A percentile compares a stretch with the other conserved stretches of the same genome.
phyloP scores from a whole-genome alignment of 2,888 invertebrate species.

The Diplolepis rosae region DNA sequence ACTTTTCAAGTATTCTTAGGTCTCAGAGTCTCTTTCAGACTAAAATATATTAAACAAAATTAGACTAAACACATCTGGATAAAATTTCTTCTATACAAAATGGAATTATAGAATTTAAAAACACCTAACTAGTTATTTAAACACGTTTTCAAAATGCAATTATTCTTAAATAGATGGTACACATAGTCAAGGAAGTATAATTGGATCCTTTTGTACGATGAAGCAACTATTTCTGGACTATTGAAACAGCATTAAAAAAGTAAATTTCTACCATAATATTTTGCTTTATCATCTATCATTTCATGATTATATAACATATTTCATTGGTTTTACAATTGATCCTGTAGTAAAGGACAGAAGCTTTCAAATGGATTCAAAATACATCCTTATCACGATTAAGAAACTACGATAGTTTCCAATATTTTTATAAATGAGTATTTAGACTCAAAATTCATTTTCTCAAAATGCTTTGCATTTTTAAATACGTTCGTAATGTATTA shows the following conservation, averaged over 20 bases:
- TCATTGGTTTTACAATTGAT: too few relatives aligned
- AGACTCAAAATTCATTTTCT: neutral
- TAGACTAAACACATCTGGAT: neutral
- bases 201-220: neutral
- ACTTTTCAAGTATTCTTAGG: neutral
- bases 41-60: neutral
- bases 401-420: too few relatives aligned
- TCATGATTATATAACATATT: too few relatives aligned
- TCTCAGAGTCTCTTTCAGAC: neutral
- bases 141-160: neutral
- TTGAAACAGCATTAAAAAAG: neutral
- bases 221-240: neutral
- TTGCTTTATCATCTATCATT: too few relatives aligned
- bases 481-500: conserved; percentile 13
- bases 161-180: neutral
- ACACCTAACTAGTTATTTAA: neutral
- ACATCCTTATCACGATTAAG: too few relatives aligned
- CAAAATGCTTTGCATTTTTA: conserved; percentile 7
- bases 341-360: too few relatives aligned
- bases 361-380: too few relatives aligned
- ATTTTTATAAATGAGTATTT: neutral
- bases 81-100: neutral
- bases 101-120: neutral
- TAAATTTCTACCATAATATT: neutral
- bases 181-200: neutral